Conservation (phyloP, 2,797 vertebrate genomes). For the Lepilemur septentrionalis region DNA sequence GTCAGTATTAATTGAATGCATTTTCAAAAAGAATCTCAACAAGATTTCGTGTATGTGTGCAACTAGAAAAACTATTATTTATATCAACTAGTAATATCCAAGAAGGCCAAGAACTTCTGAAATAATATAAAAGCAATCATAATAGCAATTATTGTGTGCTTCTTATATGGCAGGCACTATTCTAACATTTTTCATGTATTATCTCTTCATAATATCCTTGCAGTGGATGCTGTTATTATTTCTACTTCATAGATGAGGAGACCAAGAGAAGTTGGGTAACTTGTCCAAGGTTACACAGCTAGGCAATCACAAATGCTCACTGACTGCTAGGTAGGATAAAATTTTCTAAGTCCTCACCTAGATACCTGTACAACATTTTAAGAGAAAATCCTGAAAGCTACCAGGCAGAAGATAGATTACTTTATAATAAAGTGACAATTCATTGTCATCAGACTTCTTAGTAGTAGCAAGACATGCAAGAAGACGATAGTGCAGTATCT, state of each 20-base stretch:
- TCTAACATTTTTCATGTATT: not conserved
- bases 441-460: not conserved
- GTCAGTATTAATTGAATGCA: not conserved
- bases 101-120: not conserved
- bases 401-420: not conserved
- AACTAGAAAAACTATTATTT: not conserved
- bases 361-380: not conserved
- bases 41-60: not conserved
- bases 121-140: not conserved
- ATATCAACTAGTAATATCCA: not conserved
- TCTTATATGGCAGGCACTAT: not conserved
- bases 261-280: not conserved
- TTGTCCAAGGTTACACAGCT: not conserved
- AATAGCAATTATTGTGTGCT: not conserved
- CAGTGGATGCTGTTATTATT: not conserved
- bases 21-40: slow-evolving; percentile 19
- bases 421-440: not conserved
- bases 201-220: not conserved
- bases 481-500: not conserved
- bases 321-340: not conserved
- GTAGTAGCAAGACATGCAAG: not conserved
- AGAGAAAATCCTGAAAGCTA: not conserved
- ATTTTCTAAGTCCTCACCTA: not conserved
- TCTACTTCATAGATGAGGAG: not conserved
- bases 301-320: not conserved